These are phyloP conservation scores for Cyphomyrus discorhynchus DNA, from an alignment of 2,113 vertebrate species.

Conservation along the genomic window DNA sequence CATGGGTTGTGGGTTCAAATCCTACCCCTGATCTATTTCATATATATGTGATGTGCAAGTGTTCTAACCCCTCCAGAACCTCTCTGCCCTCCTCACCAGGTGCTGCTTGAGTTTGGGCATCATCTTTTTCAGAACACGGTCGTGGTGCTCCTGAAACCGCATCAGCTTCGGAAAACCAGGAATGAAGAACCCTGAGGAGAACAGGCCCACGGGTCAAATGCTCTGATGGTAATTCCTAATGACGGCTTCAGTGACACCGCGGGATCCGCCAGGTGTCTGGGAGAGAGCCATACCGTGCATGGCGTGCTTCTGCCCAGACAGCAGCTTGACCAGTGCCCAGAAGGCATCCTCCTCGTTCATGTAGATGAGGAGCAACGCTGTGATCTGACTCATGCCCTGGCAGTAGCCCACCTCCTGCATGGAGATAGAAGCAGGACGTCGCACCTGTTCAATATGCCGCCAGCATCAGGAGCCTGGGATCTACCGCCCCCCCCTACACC, in stretches of 20 bases:
- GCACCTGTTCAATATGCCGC: background rate
- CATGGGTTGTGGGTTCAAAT: background rate
- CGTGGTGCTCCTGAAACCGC: slow-evolving; percentile 97
- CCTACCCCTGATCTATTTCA: background rate
- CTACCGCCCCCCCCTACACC: background rate
- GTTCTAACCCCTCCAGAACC: background rate
- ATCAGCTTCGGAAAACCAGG: slow-evolving; percentile 95
- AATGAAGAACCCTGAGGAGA: slow-evolving; percentile 80
- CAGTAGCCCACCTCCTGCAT: slow-evolving; percentile 95
- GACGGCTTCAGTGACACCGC: background rate
- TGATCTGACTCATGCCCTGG: slow-evolving; percentile 99
- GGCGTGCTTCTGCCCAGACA: slow-evolving; percentile 83
- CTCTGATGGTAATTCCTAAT: background rate
- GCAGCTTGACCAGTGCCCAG: slow-evolving; percentile 92
- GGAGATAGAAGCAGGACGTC: slow-evolving; percentile 35
- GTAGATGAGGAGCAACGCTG: slow-evolving; percentile 95
- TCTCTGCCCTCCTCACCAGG: slow-evolving; percentile 68
- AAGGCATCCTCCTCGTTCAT: slow-evolving; percentile 99
- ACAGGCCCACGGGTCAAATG: background rate
- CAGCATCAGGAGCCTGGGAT: background rate
- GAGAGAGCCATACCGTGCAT: slow-evolving; percentile 78
- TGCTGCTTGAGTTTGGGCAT: slow-evolving; percentile 94
- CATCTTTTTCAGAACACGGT: slow-evolving; percentile 89
- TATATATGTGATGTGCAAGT: background rate
- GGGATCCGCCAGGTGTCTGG: background rate